These are phyloP conservation scores for Lophochroa leadbeateri DNA, from an alignment of 2,113 vertebrate genomes.

Conservation along the genomic window DNA sequence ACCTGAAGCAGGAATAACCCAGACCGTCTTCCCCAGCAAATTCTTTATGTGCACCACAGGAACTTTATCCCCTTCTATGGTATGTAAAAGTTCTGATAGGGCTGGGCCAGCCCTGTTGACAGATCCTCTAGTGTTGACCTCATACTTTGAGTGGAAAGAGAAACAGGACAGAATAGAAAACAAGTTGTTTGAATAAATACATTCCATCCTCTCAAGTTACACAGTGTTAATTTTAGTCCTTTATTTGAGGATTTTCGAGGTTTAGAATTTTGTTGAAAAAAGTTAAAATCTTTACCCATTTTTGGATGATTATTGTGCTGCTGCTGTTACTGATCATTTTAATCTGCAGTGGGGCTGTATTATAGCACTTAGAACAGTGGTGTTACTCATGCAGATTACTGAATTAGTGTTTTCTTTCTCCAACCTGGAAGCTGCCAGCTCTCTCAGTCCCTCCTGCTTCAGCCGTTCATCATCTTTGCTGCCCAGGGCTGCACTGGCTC, in stretches of 20 bases:
- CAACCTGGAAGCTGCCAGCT: background rate
- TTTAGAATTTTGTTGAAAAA: background rate
- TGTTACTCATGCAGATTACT: background rate
- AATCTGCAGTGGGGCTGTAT: background rate
- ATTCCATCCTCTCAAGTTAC: background rate
- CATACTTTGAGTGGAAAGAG: background rate
- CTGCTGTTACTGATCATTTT: background rate
- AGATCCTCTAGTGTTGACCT: background rate
- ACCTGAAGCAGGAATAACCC: too few species aligned
- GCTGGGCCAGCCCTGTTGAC: too few species aligned
- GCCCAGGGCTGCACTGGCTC: background rate
- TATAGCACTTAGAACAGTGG: background rate
- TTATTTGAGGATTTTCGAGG: background rate
- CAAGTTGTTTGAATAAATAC: background rate
- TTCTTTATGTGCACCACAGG: too few species aligned
- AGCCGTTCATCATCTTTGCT: accelerated
- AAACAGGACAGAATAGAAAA: background rate
- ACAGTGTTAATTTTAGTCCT: background rate
- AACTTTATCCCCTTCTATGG: too few species aligned
- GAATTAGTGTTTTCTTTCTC: background rate
- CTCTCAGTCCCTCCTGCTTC: background rate
- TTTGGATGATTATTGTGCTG: background rate
- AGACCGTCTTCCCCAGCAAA: too few species aligned
- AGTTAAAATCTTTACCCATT: background rate
- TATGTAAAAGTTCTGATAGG: too few species aligned